Evolutionary conservation across 2,888 invertebrate genomes (phyloP), one percentile per base, ranked within the genome.

Genomic region (Shargacucullia verbasci): DNA sequence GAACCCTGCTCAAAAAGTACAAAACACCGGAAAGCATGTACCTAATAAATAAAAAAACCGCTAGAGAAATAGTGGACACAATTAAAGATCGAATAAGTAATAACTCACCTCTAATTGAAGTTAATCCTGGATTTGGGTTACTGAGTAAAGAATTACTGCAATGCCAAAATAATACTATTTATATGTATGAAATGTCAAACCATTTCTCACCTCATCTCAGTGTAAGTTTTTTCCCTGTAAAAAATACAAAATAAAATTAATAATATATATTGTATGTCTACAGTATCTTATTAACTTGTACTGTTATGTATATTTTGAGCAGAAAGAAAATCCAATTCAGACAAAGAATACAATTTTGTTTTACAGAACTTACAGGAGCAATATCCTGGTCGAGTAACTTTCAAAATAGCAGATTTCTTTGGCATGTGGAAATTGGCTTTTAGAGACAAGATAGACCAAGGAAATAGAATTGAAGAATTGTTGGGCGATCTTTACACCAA

Each of bases 61-160:
- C 95, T 0, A 85, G 87, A 59, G 61, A 79, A 61, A 90, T 95
- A 54, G 79, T 81, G 1, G 72, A 81, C 20, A 76, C 89, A 27
- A 82, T 95, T n/a, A 81, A 80, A 60, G 70, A 76, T 10, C 78
- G 89, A 60, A 70, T 95, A 15, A 71, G 72, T 20, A 60, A 79
- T 10, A 74, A 82, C n/a, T 75, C 82, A 11, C 88, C 94, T 2
- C 79, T 96, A 12, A 86, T 96, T n/a, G 97, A 97, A 90, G 90
- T 96, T 0, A 96, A 96, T 87, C 96, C 97, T 0, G 97, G 97
- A 0, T 87, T 95, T 38, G 96, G 97, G 0, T 84, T 95, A 14
- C 83, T 97, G 45, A 96, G 96, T 1, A 83, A 92, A 67, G 91
- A 96, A 70, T 80, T 97, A 31, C 83, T 97, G 4, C 79, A 94